Percentiles rank a stretch among this genome's conserved stretches.
Evolutionary conservation across 2,113 vertebrate species (phyloP).

Genomic region (Cynopterus brachyotis): DNA sequence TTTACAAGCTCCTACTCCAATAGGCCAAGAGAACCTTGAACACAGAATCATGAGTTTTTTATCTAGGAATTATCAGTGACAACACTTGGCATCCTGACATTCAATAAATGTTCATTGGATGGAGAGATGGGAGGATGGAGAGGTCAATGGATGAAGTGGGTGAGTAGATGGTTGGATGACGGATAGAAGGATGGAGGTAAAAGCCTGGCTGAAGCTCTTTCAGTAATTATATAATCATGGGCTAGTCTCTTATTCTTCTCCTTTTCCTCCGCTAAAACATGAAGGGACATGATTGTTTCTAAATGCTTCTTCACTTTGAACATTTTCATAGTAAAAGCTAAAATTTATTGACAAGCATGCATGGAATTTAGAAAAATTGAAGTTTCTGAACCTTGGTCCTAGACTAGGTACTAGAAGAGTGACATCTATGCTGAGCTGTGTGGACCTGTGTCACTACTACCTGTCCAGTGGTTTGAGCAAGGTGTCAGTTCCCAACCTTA

Average conservation of each 20-base stretch:
- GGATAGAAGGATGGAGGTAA: neutral
- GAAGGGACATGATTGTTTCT: neutral
- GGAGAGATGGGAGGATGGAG: neutral
- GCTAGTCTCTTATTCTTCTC: neutral
- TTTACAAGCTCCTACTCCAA: neutral
- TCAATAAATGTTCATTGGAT: too few relatives aligned
- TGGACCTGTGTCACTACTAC: neutral
- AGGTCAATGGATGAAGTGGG: too few relatives aligned
- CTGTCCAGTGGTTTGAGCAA: too few relatives aligned
- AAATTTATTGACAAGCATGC: accelerated
- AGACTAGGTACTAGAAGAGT: neutral
- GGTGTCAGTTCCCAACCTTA: neutral
- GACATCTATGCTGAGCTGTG: neutral
- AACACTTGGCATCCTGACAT: neutral
- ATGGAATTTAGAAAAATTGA: neutral
- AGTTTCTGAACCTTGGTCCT: neutral
- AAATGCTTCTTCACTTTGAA: neutral
- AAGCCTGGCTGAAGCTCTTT: neutral
- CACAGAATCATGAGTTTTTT: neutral
- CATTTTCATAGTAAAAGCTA: too few relatives aligned
- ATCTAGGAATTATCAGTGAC: neutral
- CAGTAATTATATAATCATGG: too few relatives aligned
- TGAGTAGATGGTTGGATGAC: neutral
- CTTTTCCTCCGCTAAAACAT: neutral
- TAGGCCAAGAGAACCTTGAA: neutral